Evolutionary conservation across 2,797 vertebrate genomes (phyloP), one percentile per base, ranked within the genome.

Genomic region (Erithacus rubecula): DNA sequence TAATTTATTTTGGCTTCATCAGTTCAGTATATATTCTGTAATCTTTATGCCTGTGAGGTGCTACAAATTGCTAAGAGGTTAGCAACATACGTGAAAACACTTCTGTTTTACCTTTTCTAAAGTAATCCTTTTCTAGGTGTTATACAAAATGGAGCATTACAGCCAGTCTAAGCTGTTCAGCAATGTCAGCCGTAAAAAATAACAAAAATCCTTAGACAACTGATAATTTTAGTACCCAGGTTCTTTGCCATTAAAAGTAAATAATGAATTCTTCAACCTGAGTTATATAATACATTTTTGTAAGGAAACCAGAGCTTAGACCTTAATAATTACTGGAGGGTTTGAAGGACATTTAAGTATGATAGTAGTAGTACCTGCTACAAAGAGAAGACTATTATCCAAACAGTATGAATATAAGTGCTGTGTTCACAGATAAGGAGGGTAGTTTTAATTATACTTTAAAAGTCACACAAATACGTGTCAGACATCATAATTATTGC

Each of bases 401-500:
- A 94, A 96, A 83, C 20, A 93, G 39, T 84, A 90, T 86, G 63
- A 91, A 96, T 96, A 80, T 90, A 96, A 91, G 69, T 87, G 47
- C 52, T 96, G 74, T 87, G 90, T 94, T 97, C 82, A 89, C 83
- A 97, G 74, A 95, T 90, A 96, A 93, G 75, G 52, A 90, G 70
- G 94, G 76, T 56, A 60, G 52, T 77, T 97, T 97, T 95, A 97
- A 97, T 95, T 96, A 71, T 77, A 59, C 82, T 97, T 96, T 86
- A 95, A 95, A 58, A 95, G 67, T 59, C 63, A 69, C 74, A 88
- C 21, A 81, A 91, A 52, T 91, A 82, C 10, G 26, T 75, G 29
- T 83, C 71, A 97, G 87, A 82, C 79, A 94, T 94, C 93, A 78
- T 90, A 97, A 96, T 95, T 95, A 96, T 96, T 97, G 87, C 53